These are phyloP conservation scores for Mormyrus lacerda DNA, from an alignment of 2,113 vertebrate species.

Conservation along the genomic window DNA sequence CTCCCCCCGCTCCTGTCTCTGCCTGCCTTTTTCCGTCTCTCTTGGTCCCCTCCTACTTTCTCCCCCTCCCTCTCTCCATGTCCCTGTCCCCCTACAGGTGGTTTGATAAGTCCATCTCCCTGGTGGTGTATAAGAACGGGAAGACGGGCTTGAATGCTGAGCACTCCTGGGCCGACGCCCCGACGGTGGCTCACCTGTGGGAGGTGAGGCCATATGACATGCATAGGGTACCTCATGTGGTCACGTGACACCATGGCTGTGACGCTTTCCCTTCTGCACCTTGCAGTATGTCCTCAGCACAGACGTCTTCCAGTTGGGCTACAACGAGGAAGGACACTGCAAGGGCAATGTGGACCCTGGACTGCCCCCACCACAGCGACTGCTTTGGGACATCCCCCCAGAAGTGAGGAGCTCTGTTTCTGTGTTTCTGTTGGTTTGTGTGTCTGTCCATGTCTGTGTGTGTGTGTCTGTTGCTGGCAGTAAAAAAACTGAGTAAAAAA, in stretches of 20 bases:
- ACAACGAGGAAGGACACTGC: conserved; percentile 80
- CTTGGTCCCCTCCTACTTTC: not conserved
- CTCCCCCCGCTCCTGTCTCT: not conserved
- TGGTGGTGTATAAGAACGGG: conserved; percentile 77
- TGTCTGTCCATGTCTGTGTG: not conserved
- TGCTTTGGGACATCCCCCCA: conserved; percentile 76
- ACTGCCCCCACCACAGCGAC: conserved; percentile 69
- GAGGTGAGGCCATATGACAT: conserved; percentile 57
- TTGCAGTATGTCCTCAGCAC: conserved; percentile 73
- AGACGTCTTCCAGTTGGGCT: conserved; percentile 80
- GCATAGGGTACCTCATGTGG: not conserved
- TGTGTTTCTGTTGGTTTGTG: not conserved
- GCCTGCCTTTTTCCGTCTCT: not conserved
- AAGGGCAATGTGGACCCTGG: conserved; percentile 66
- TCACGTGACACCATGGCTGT: not conserved
- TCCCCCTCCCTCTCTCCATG: not conserved
- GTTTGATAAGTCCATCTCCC: conserved; percentile 83
- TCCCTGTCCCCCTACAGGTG: conserved; percentile 54
- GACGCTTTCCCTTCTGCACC: not conserved
- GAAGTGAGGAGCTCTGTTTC: conserved; percentile 53
- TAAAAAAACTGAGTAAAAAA: not conserved
- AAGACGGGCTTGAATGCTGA: conserved; percentile 79
- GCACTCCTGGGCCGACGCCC: conserved; percentile 83
- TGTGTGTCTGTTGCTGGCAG: not conserved
- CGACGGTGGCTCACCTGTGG: conserved; percentile 77